Evolutionary conservation across 2,797 vertebrate genomes (phyloP), one percentile per base, ranked within the genome.

Genomic region (Paedocypris micromegethes): DNA sequence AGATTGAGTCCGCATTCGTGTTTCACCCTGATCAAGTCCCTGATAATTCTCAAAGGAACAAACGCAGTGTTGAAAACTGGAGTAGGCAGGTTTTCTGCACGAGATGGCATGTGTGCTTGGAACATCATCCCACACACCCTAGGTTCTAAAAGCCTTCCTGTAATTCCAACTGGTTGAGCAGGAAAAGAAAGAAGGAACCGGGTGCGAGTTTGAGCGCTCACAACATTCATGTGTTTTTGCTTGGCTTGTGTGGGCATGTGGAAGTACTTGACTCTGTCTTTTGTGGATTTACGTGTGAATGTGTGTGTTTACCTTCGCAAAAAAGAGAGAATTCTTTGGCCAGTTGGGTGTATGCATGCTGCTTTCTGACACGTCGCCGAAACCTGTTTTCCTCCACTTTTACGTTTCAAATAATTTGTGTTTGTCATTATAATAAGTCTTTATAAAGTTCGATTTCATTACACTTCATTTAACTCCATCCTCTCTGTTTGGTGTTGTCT

Each of bases 91-190:
- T 88, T 88, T 88, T 89, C 85, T 88, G 77, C 81, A 86, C 85
- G 84, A 88, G 86, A 83, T 76, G 81, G 87, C 84, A 84, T 88
- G 87, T 86, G 85, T 87, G 83, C 84, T 81, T 83, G 84, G 84
- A 84, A 87, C 87, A 86, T 84, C 81, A 83, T 81, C 75, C 80
- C 74, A 85, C 79, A 72, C 85, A 84, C 83, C 86, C 81, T 77
- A 85, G 86, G 86, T 86, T 87, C 84, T 81, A 78, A 23, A 82
- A 86, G 86, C 85, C 81, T 84, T 79, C 77, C 85, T 89, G 81
- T 85, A 82, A 86, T 88, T 89, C 84, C 87, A 90, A 90, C 89
- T 88, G 89, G 89, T 90, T 89, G 88, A 83, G 79, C 89, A 80
- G 78, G 81, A 77, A 76, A 70, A 79, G 23, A 23, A 74, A 82